phyloP scores from a whole-genome alignment of 2,797 vertebrate species.

The Toxotes lorentzi region DNA sequence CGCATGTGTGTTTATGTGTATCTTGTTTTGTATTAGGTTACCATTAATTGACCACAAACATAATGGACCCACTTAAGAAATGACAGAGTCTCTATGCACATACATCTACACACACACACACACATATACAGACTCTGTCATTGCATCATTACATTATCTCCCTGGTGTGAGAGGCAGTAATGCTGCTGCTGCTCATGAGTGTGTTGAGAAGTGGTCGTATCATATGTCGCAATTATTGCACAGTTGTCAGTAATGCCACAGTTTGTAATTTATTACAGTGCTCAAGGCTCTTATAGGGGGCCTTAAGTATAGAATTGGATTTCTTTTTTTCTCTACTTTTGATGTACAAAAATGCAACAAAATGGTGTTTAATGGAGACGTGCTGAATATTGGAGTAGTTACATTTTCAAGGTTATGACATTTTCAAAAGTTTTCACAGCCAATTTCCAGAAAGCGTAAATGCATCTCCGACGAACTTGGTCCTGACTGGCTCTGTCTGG shows the following conservation, averaged over 20 bases:
- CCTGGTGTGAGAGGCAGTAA: constrained; percentile 61
- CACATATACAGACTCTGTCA: constrained; percentile 33
- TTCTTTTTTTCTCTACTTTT: constrained; percentile 13
- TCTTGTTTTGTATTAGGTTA: constrained; percentile 66
- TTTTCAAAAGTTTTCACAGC: constrained; percentile 15
- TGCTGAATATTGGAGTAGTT: constrained; percentile 5
- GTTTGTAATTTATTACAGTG: constrained; percentile 46
- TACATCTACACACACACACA: constrained; percentile 33
- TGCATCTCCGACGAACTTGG: background rate
- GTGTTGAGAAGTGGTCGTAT: constrained; percentile 66
- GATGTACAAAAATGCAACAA: constrained; percentile 18
- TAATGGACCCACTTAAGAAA: constrained; percentile 84
- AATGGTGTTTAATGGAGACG: constrained; percentile 19
- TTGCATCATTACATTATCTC: constrained; percentile 66
- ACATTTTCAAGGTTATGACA: constrained; percentile 3
- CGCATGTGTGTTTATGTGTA: constrained; percentile 46
- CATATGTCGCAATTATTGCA: constrained; percentile 63
- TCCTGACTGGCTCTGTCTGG: background rate
- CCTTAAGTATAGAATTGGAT: constrained; percentile 28
- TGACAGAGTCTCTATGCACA: constrained; percentile 57
- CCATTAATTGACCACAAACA: constrained; percentile 80
- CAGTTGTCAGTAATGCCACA: constrained; percentile 44
- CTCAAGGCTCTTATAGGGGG: constrained; percentile 8
- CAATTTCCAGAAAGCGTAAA: background rate
- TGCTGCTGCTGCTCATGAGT: constrained; percentile 52